phyloP scores from a whole-genome alignment of 2,113 vertebrate genomes.

The Chaenocephalus aceratus region DNA sequence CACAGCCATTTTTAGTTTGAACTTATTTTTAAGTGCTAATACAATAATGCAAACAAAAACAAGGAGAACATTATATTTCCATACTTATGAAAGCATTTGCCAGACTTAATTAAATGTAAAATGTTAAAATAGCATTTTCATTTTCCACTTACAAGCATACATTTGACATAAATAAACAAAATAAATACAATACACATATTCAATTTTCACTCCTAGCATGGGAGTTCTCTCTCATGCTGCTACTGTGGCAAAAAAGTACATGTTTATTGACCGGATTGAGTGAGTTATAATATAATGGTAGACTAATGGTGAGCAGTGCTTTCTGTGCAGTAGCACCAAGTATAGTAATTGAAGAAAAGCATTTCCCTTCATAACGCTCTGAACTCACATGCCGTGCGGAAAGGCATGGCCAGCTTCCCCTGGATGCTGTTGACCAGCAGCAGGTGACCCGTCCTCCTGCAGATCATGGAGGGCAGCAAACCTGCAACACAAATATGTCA shows the following conservation, averaged over 20 bases:
- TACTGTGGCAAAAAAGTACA: too few species aligned
- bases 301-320: not conserved
- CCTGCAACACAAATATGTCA: conserved; percentile 76
- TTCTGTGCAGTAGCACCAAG: not conserved
- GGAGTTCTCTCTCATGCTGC: too few species aligned
- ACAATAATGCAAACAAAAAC: not conserved
- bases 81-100: too few species aligned
- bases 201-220: too few species aligned
- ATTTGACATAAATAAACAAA: too few species aligned
- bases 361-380: not conserved
- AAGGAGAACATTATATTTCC: too few species aligned
- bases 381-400: conserved; percentile 93
- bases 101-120: too few species aligned
- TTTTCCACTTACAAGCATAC: too few species aligned
- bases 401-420: conserved; percentile 92
- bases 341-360: not conserved
- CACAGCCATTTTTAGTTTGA: too few species aligned
- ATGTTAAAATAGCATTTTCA: too few species aligned
- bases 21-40: not conserved
- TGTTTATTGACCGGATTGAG: not conserved
- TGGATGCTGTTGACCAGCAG: conserved; percentile 94
- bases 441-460: conserved; percentile 92
- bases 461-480: conserved; percentile 93
- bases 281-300: not conserved
- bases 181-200: too few species aligned